Conservation (phyloP, 2,797 vertebrate species). For the Tangara arthus region DNA sequence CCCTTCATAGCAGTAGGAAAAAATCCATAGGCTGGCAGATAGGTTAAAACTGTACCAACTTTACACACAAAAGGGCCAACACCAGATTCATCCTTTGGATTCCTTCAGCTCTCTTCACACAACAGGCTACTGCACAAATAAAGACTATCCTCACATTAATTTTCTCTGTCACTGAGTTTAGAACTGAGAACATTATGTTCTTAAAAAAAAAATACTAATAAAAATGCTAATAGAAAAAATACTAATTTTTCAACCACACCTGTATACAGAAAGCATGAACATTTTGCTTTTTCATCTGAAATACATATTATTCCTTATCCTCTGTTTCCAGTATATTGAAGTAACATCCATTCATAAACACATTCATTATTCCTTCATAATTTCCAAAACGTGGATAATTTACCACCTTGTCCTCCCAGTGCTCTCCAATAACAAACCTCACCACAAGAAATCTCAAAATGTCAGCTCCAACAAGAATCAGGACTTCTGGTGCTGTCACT, state of each 20-base stretch:
- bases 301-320: neutral
- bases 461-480: neutral
- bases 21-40: neutral
- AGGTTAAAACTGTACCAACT: neutral
- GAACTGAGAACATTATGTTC: neutral
- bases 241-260: neutral
- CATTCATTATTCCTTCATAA: neutral
- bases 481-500: neutral
- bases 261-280: neutral
- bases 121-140: neutral
- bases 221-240: neutral
- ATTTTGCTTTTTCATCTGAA: neutral
- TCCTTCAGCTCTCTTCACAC: neutral
- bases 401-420: neutral
- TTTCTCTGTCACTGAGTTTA: neutral
- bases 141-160: neutral
- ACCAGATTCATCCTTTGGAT: neutral
- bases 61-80: neutral
- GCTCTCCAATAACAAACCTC: neutral
- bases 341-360: neutral
- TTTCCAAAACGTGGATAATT: neutral
- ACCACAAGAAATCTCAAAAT: neutral
- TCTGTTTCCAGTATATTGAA: neutral
- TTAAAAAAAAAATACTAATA: neutral
- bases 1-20: rapidly evolving